Evolutionary conservation across 2,888 invertebrate species (phyloP).

Genomic region (Pseudococcus jackbeardsleyi): DNA sequence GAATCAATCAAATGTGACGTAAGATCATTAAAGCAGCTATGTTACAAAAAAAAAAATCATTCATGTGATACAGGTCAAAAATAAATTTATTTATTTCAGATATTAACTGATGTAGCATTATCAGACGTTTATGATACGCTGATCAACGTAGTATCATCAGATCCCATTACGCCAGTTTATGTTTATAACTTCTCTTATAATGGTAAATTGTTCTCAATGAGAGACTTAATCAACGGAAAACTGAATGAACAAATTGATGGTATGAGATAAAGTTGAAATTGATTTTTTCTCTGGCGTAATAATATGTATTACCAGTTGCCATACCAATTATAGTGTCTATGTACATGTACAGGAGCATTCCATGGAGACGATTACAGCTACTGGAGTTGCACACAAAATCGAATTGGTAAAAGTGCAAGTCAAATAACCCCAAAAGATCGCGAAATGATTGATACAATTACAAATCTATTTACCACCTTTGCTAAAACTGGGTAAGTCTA

Average conservation of each 20-base stretch:
- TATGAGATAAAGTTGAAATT: background rate
- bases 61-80: background rate
- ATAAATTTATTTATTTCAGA: background rate
- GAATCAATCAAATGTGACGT: background rate
- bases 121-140: background rate
- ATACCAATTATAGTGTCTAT: too few species aligned
- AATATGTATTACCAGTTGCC: too few species aligned
- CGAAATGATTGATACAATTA: too few species aligned
- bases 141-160: background rate
- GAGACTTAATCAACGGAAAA: too few species aligned
- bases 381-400: too few species aligned
- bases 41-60: background rate
- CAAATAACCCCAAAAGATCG: too few species aligned
- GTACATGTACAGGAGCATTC: background rate
- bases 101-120: background rate
- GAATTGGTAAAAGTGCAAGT: too few species aligned
- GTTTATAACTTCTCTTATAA: too few species aligned
- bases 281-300: background rate
- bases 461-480: too few species aligned
- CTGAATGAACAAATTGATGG: too few species aligned
- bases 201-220: too few species aligned
- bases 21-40: background rate
- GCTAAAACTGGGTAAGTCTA: background rate
- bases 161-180: background rate
- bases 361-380: too few species aligned